A percentile compares a stretch with the other conserved stretches of the same genome.
Conservation (phyloP, 2,797 vertebrate genomes). For the Propithecus perrieri region DNA sequence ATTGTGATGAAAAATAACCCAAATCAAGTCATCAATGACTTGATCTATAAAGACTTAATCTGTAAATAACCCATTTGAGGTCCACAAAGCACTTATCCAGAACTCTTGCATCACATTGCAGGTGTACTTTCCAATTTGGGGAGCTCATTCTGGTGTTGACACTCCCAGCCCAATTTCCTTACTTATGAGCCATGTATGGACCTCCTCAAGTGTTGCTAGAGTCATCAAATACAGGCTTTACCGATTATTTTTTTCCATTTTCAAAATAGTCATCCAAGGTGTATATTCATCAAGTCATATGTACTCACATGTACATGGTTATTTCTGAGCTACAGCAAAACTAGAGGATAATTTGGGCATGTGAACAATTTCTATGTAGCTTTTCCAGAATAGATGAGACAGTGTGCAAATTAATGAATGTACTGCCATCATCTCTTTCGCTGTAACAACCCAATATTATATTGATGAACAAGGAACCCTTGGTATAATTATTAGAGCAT, state of each 20-base stretch:
- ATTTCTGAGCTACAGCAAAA: not conserved
- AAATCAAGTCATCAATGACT: not conserved
- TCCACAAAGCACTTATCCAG: not conserved
- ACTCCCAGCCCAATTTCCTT: not conserved
- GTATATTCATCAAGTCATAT: not conserved
- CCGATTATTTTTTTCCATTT: not conserved
- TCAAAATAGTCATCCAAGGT: not conserved
- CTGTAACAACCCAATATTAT: not conserved
- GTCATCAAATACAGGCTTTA: not conserved
- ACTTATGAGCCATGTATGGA: not conserved
- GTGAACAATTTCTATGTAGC: not conserved
- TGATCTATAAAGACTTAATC: not conserved
- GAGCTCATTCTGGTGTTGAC: not conserved
- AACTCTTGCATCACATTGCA: not conserved
- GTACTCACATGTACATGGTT: not conserved
- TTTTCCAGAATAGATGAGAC: not conserved
- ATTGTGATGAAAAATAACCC: not conserved
- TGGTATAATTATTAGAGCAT: not conserved
- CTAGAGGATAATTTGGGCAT: not conserved
- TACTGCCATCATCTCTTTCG: not conserved
- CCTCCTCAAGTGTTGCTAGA: not conserved
- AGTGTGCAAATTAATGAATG: not conserved
- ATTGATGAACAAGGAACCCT: not conserved
- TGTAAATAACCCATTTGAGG: not conserved
- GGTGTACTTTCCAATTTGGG: not conserved